Evolutionary conservation across 2,797 vertebrate genomes (phyloP), one percentile per base, ranked within the genome.

Genomic region (Gouania willdenowi): DNA sequence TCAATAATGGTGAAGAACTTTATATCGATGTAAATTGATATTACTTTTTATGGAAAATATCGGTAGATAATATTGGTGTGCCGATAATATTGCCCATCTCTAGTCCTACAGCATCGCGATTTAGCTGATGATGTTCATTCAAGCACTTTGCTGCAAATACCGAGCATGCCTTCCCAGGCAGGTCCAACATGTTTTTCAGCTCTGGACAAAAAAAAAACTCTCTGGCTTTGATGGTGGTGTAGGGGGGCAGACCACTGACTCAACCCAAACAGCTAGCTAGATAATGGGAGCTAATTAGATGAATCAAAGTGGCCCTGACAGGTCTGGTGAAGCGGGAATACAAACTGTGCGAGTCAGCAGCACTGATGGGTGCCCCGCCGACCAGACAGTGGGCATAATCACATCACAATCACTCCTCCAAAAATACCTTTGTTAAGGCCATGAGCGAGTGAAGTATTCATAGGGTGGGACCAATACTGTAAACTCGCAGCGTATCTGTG

Each of bases 311-410:
- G 1, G 29, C 72, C 46, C 68, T 77, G 85, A 84, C 84, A 70
- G 76, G 66, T 77, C 59, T 79, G 81, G 55, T 77, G 75, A 83
- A 78, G 81, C 79, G 74, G 70, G 58, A 73, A 60, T 7, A 24
- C 58, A 79, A 82, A 78, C 48, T 13, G 26, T 36, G 44, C 32
- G 66, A 75, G 82, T 87, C 85, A 88, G 84, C 84, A 85, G 43
- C 56, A 48, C 50, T 45, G 57, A 58, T 67, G 69, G 59, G 38
- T 53, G 53, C 69, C 60, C 58, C 14, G 51, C 30, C 5, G 52
- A 46, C 57, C 74, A 77, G 77, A 85, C 81, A 81, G 57, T 44
- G 27, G 62, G 18, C 50, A 60, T 79, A 77, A 83, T 79, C 71
- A 58, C 77, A 67, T 75, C 50, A 76, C 66, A 77, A 79, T 83